Percentiles rank a stretch among this genome's conserved stretches.
Conservation (phyloP, 2,888 invertebrate genomes). For the Electrophaes corylata region DNA sequence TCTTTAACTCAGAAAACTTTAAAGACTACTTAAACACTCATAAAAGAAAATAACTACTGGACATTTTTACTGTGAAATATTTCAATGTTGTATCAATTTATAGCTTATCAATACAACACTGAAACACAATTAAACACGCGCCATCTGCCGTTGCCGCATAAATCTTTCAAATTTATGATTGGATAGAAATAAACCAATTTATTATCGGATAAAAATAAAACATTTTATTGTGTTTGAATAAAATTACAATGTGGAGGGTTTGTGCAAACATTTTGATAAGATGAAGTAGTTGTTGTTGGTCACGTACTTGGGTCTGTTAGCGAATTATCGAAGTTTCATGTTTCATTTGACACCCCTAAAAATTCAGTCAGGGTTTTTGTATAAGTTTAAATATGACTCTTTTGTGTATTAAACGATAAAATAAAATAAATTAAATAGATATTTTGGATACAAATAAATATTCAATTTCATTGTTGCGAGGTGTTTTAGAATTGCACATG, state of each 20-base stretch:
- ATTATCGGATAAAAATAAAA: constrained; percentile 30
- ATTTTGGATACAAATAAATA: too few relatives aligned
- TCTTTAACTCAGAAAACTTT: too few relatives aligned
- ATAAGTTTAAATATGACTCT: background rate
- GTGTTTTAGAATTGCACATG: too few relatives aligned
- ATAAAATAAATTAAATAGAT: too few relatives aligned
- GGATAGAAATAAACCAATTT: constrained; percentile 26
- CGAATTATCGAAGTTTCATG: constrained; percentile 56
- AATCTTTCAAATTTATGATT: constrained; percentile 34
- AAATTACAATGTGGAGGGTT: constrained; percentile 21
- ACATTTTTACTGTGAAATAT: background rate
- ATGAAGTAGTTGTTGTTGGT: constrained; percentile 35
- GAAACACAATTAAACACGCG: constrained; percentile 27
- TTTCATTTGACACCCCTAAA: constrained; percentile 16
- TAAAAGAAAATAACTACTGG: background rate
- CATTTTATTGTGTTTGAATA: constrained; percentile 20
- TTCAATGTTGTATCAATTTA: constrained; percentile 14
- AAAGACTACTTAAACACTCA: too few relatives aligned
- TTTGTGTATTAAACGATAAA: too few relatives aligned
- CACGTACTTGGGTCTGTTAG: constrained; percentile 50
- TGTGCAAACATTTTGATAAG: constrained; percentile 38
- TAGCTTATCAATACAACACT: constrained; percentile 22
- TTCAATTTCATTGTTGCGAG: too few relatives aligned
- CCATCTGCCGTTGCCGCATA: constrained; percentile 31
- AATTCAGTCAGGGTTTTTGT: background rate